phyloP scores from a whole-genome alignment of 2,113 vertebrate genomes.

The Prochilodus magdalenae region DNA sequence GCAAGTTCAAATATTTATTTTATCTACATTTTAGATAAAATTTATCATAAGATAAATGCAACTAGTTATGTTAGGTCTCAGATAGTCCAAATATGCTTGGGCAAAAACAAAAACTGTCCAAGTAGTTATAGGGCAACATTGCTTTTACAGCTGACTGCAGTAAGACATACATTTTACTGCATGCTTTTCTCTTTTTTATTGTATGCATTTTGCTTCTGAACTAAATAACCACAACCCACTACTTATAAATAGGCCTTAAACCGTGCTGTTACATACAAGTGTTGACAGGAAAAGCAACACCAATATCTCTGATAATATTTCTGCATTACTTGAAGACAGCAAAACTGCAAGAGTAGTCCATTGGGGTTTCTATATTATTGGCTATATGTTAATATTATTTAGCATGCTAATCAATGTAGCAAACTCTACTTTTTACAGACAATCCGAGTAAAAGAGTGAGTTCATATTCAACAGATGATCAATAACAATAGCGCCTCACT shows the following conservation, averaged over 20 bases:
- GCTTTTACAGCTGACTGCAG: no score
- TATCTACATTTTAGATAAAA: no score
- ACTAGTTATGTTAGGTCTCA: no score
- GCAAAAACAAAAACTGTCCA: no score
- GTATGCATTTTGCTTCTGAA: no score
- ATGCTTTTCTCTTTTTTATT: no score
- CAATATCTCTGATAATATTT: background rate
- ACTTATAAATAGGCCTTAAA: background rate
- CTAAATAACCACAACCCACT: background rate
- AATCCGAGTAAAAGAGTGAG: conserved; percentile 37
- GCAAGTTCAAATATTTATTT: no score
- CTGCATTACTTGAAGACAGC: background rate
- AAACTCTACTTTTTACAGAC: conserved; percentile 46
- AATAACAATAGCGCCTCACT: conserved; percentile 48
- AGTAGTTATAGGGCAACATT: no score
- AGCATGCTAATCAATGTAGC: conserved; percentile 33
- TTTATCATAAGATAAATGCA: no score
- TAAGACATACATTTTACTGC: no score
- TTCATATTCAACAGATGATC: conserved; percentile 56
- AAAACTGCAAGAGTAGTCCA: background rate
- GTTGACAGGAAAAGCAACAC: background rate
- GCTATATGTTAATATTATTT: conserved; percentile 33
- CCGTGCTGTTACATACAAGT: background rate
- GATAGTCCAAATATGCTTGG: no score
- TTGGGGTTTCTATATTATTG: conserved; percentile 17